Percentiles rank a stretch among this genome's conserved stretches.
Evolutionary conservation across 2,888 invertebrate species (phyloP).

Genomic region (Morinoia aosen): DNA sequence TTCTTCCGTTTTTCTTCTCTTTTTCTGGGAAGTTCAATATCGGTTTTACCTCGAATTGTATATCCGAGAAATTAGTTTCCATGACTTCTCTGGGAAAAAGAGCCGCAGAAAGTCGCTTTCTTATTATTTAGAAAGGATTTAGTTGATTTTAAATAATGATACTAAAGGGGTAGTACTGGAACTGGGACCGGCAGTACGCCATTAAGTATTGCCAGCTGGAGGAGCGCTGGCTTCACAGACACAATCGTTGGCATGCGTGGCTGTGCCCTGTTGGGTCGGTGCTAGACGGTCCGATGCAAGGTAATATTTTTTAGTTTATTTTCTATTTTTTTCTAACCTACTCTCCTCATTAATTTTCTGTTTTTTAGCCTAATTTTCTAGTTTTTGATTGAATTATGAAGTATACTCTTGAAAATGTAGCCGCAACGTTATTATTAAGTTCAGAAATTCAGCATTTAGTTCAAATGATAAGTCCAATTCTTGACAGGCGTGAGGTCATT

Average conservation of each 20-base stretch:
- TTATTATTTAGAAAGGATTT: background rate
- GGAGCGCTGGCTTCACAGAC: background rate
- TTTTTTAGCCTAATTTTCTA: no score
- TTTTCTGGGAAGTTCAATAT: background rate
- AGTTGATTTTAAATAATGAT: background rate
- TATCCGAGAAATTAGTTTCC: background rate
- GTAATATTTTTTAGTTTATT: no score
- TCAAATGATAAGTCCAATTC: no score
- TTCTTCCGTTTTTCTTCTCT: no score
- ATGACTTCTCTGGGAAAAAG: background rate
- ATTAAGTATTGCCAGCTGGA: background rate
- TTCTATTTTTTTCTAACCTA: no score
- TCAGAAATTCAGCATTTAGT: no score
- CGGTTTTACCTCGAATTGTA: background rate
- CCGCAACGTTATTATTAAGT: no score
- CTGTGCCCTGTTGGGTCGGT: background rate
- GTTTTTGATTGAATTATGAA: no score
- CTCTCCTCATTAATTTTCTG: no score
- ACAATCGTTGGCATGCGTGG: background rate
- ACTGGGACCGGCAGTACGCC: background rate
- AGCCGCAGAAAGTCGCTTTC: background rate
- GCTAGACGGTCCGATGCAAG: background rate
- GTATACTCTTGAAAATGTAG: no score
- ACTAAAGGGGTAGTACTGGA: background rate
- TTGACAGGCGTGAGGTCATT: no score